phyloP scores from a whole-genome alignment of 2,888 invertebrate species.

The Dusona sp. region DNA sequence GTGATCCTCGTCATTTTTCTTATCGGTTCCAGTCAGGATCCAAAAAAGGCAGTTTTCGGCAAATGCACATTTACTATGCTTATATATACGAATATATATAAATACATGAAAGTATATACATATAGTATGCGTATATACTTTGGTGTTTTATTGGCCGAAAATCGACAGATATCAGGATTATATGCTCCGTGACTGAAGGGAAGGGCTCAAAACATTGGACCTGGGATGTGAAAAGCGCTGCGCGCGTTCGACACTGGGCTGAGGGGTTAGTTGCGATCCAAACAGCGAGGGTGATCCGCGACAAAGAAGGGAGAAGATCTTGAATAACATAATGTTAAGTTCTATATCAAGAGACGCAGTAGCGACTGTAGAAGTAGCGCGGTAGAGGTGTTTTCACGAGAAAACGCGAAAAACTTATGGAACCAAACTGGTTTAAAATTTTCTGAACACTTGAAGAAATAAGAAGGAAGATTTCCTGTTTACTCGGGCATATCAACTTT shows the following conservation, averaged over 20 bases:
- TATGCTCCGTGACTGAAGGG: conserved; percentile 75
- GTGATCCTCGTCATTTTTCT: conserved; percentile 76
- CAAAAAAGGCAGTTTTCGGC: conserved; percentile 75
- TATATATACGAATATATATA: conserved; percentile 69
- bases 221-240: conserved; percentile 46
- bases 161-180: conserved; percentile 87
- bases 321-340: conserved; percentile 38
- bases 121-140: conserved; percentile 30
- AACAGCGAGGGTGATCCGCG: conserved; percentile 51
- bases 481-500: too few species aligned
- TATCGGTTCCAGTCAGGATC: conserved; percentile 77
- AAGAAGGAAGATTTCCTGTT: too few species aligned
- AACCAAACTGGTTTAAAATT: too few species aligned
- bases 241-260: conserved; percentile 34
- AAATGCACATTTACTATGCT: conserved; percentile 72
- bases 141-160: conserved; percentile 88
- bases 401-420: too few species aligned
- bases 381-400: too few species aligned
- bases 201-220: conserved; percentile 50
- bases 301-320: conserved; percentile 46
- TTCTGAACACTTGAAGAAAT: too few species aligned
- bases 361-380: too few species aligned
- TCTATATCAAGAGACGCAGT: not conserved
- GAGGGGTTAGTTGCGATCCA: conserved; percentile 51
- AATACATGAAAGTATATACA: not conserved